A percentile compares a stretch with the other conserved stretches of the same genome.
phyloP scores from a whole-genome alignment of 2,888 invertebrate species.

The Acrobeloides nanus region DNA sequence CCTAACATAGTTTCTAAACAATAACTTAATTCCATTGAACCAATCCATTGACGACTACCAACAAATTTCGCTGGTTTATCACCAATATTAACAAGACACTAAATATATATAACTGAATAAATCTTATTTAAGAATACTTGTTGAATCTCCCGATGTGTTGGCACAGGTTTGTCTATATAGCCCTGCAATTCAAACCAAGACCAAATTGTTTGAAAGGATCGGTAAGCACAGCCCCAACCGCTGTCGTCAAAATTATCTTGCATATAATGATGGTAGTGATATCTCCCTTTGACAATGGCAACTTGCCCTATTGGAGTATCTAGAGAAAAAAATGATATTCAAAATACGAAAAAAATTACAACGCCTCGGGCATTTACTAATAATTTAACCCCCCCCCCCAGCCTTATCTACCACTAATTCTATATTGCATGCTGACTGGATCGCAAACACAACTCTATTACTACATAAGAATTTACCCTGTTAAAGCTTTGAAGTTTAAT shows the following conservation, averaged over 20 bases:
- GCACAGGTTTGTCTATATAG: conserved; percentile 69
- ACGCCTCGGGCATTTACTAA: not conserved
- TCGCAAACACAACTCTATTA: no score
- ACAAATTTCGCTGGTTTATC: conserved; percentile 82
- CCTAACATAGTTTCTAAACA: conserved; percentile 61
- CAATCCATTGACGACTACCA: conserved; percentile 91
- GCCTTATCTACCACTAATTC: no score
- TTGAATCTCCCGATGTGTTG: conserved; percentile 79
- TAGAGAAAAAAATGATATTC: conserved; percentile 14
- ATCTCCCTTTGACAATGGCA: conserved; percentile 68
- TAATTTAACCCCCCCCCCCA: no score
- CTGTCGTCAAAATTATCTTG: conserved; percentile 83
- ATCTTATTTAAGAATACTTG: conserved; percentile 50
- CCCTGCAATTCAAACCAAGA: conserved; percentile 90
- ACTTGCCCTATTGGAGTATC: conserved; percentile 38
- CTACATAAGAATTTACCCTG: no score
- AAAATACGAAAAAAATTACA: not conserved
- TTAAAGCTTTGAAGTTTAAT: no score
- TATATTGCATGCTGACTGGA: no score
- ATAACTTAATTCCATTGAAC: conserved; percentile 90
- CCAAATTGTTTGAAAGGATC: conserved; percentile 87
- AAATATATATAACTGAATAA: conserved; percentile 43
- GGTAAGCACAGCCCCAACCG: conserved; percentile 99
- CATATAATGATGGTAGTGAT: conserved; percentile 92
- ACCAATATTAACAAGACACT: conserved; percentile 83